Evolutionary conservation across 2,797 vertebrate genomes (phyloP).

Genomic region (Takifugu ocellatus): DNA sequence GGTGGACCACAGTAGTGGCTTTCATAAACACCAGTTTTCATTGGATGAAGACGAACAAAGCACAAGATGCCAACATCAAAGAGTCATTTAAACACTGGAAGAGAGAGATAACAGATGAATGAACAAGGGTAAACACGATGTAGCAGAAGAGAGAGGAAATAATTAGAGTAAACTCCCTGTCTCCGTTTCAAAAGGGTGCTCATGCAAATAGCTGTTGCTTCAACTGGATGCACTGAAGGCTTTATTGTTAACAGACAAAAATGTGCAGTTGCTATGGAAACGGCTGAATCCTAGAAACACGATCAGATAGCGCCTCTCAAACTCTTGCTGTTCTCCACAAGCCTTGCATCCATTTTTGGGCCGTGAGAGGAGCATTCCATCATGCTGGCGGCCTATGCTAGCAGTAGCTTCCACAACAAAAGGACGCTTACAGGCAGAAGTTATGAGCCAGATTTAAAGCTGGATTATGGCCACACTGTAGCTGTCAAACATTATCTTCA

Average conservation of each 20-base stretch:
- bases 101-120: too few relatives aligned
- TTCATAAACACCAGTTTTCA: too few relatives aligned
- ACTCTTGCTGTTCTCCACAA: constrained; percentile 13
- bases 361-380: too few relatives aligned
- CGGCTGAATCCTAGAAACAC: constrained; percentile 18
- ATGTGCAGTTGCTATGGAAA: constrained; percentile 34
- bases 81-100: too few relatives aligned
- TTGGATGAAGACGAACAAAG: too few relatives aligned
- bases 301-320: constrained; percentile 2
- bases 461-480: constrained; percentile 50
- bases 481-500: constrained; percentile 21
- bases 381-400: too few relatives aligned
- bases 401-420: too few relatives aligned
- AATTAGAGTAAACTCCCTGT: background rate
- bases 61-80: too few relatives aligned
- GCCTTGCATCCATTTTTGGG: background rate
- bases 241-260: constrained; percentile 38
- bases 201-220: constrained; percentile 27
- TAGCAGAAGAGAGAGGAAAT: too few relatives aligned
- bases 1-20: too few relatives aligned
- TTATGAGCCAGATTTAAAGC: constrained; percentile 1
- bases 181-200: constrained; percentile 11
- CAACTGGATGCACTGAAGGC: constrained; percentile 17
- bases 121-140: too few relatives aligned
- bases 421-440: too few relatives aligned